These are phyloP conservation scores for Alauda arvensis DNA, from an alignment of 2,797 vertebrate species.

Conservation along the genomic window DNA sequence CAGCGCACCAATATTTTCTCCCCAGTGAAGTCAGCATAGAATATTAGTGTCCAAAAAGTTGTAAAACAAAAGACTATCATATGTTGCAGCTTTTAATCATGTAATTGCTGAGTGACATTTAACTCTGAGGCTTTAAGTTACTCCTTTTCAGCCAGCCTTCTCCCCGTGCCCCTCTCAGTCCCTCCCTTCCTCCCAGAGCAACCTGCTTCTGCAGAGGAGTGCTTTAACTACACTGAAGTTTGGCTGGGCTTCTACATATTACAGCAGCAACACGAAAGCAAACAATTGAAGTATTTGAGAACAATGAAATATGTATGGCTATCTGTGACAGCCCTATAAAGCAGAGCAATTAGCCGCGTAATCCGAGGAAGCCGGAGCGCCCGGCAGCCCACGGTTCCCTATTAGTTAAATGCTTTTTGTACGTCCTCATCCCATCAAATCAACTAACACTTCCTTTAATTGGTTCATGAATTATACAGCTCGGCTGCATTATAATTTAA, in stretches of 20 bases:
- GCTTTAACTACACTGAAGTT: slow-evolving; percentile 93
- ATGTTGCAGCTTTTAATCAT: slow-evolving; percentile 71
- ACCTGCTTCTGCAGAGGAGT: slow-evolving; percentile 73
- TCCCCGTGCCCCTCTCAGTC: background rate
- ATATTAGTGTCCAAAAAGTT: slow-evolving; percentile 47
- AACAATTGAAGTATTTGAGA: slow-evolving; percentile 98
- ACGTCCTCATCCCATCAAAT: slow-evolving; percentile 99
- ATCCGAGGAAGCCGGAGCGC: slow-evolving; percentile 87
- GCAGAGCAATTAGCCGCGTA: slow-evolving; percentile 98
- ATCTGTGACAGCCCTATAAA: slow-evolving; percentile 97
- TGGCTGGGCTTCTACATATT: slow-evolving; percentile 93
- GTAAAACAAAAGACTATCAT: slow-evolving; percentile 61
- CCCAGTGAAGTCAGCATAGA: slow-evolving; percentile 1
- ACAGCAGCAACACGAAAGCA: slow-evolving; percentile 91
- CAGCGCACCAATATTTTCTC: background rate
- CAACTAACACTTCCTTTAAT: slow-evolving; percentile 99
- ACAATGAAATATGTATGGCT: slow-evolving; percentile 99
- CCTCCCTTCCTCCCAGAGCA: slow-evolving; percentile 51
- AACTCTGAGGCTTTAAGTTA: slow-evolving; percentile 65
- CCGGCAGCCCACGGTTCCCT: slow-evolving; percentile 89
- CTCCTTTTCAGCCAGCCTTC: slow-evolving; percentile 58
- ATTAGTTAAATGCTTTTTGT: slow-evolving; percentile 99
- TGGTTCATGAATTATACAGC: slow-evolving; percentile 99
- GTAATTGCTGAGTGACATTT: slow-evolving; percentile 73
- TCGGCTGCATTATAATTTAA: slow-evolving; percentile 97